Evolutionary conservation across 2,113 vertebrate genomes (phyloP), one percentile per base, ranked within the genome.

Genomic region (Leucopsar rothschildi): DNA sequence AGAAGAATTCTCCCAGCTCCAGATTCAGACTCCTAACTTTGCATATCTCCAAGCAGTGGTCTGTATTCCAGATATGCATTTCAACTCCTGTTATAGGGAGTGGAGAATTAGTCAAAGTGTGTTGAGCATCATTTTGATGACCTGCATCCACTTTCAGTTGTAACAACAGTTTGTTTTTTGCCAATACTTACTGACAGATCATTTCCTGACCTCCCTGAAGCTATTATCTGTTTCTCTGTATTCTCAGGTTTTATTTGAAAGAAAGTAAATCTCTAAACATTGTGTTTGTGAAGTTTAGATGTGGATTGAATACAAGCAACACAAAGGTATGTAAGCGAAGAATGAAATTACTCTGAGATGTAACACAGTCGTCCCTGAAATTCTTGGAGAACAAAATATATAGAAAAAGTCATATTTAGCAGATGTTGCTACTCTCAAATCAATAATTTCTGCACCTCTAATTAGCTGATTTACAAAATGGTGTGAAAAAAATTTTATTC

Each of bases 211-310:
- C 15, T 88, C 68, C 72, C 20, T 0, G 6, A 93, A 96, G 76
- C 33, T 70, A 53, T 77, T 92, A 90, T 83, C 55, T 81, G n/a
- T 86, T 95, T 95, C 52, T 94, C 39, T 55, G 33, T 78, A 55
- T 88, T 72, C 63, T 92, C 71, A 53, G 50, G 18, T 86, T 88
- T 81, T 90, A 40, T 83, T 93, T 78, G 86, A 88, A 85, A 81
- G 76, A 88, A 83, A 55, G 42, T 50, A 92, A 83, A 77, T 86
- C n/a, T 90, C 64, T 81, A 86, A 90, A 52, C 12, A 12, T 40
- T 60, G 39, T 88, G 33, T 82, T 82, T 92, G 68, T 83, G 80
- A 90, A 40, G 33, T 93, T 83, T 53, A 86, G 50, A 44, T 0
- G 4, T 61, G 63, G 75, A 31, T 14, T 44, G 84, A 91, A 82